A percentile compares a stretch with the other conserved stretches of the same genome.
Conservation (phyloP, 2,888 invertebrate genomes). For the Mimas tiliae region DNA sequence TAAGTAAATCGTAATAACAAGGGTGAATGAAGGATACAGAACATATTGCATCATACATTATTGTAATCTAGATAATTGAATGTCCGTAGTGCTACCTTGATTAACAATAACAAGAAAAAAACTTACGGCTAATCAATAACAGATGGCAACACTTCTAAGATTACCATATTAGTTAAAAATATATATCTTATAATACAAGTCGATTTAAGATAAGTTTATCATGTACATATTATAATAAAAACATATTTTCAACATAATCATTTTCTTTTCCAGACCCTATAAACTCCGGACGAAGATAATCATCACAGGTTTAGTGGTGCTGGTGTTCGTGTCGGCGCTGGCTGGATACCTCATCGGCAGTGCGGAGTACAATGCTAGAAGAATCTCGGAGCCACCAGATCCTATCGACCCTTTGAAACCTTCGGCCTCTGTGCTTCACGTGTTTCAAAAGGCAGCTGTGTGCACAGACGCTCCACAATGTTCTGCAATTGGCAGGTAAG, state of each 20-base stretch:
- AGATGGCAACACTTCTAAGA: slow-evolving; percentile 42
- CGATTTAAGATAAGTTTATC: no score
- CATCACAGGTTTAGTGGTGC: slow-evolving; percentile 52
- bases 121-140: slow-evolving; percentile 38
- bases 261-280: slow-evolving; percentile 64
- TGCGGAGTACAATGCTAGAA: slow-evolving; percentile 51
- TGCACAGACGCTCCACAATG: slow-evolving; percentile 91
- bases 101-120: not conserved
- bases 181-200: no score
- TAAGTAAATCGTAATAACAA: slow-evolving; percentile 50
- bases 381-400: slow-evolving; percentile 85
- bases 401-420: slow-evolving; percentile 86
- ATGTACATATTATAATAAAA: no score
- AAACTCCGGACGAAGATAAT: slow-evolving; percentile 62
- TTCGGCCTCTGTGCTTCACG: slow-evolving; percentile 87
- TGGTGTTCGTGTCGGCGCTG: slow-evolving; percentile 66
- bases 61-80: not conserved
- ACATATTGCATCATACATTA: not conserved
- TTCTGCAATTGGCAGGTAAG: slow-evolving; percentile 91
- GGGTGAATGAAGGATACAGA: not conserved
- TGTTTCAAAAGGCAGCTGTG: slow-evolving; percentile 89
- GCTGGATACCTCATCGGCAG: slow-evolving; percentile 64
- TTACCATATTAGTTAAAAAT: no score
- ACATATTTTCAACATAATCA: slow-evolving; percentile 25
- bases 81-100: not conserved